Conservation (phyloP, 1,140 invertebrate genomes). For the Dendrolimus punctatus region DNA sequence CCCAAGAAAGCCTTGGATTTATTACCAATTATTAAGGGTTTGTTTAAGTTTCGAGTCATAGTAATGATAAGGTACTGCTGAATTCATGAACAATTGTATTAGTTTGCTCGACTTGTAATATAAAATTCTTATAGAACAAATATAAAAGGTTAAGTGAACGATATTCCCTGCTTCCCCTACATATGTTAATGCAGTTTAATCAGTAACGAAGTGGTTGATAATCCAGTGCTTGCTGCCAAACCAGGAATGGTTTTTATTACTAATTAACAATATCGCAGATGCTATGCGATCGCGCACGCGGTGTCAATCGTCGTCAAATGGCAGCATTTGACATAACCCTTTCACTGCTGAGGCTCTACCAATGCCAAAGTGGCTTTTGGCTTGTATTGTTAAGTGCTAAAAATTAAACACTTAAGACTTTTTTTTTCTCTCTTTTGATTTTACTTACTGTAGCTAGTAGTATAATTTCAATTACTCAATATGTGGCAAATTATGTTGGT, state of each 20-base stretch:
- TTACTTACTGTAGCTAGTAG: too few species aligned
- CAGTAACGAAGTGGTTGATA: conserved; percentile 16
- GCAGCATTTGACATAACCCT: conserved; percentile 24
- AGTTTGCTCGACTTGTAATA: too few species aligned
- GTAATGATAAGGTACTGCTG: too few species aligned
- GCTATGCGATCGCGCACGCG: conserved; percentile 16
- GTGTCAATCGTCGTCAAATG: conserved; percentile 31
- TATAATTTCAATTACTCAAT: too few species aligned
- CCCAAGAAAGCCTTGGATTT: too few species aligned
- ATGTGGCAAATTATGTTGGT: too few species aligned
- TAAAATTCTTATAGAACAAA: background rate
- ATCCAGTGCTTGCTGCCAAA: conserved; percentile 13
- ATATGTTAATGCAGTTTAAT: conserved; percentile 7
- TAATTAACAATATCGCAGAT: conserved; percentile 36
- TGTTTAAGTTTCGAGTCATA: too few species aligned
- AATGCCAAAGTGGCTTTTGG: background rate
- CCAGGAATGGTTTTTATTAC: conserved; percentile 27
- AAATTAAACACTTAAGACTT: background rate
- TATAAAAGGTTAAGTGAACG: background rate
- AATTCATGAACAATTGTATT: too few species aligned
- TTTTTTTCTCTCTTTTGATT: too few species aligned
- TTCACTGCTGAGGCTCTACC: conserved; percentile 1
- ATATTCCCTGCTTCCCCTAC: background rate
- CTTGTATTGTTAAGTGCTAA: background rate
- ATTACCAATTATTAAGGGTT: too few species aligned